Conservation (phyloP, 92 coral and sea anemone genomes). For the Anthopleura xanthogrammica region DNA sequence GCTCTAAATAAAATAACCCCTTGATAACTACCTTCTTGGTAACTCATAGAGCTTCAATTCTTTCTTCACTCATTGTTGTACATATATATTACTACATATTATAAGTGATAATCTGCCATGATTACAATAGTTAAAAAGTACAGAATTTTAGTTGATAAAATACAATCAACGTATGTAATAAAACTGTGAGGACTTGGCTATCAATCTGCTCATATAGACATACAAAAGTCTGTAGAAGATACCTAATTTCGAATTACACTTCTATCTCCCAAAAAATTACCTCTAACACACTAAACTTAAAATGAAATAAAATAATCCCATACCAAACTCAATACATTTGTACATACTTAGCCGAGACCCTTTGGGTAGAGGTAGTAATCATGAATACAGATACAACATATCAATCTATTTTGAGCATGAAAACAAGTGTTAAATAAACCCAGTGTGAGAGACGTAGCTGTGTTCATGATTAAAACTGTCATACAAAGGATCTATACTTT, state of each 20-base stretch:
- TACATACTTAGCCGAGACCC: background rate
- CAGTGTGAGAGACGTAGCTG: too few relatives aligned
- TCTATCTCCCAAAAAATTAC: background rate
- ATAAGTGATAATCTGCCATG: background rate
- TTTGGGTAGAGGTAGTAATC: too few relatives aligned
- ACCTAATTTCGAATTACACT: background rate
- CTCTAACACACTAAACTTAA: background rate
- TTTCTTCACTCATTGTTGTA: conserved; percentile 1
- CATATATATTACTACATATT: conserved; percentile 6
- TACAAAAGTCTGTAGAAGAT: background rate
- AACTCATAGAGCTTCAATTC: background rate
- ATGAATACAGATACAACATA: too few relatives aligned
- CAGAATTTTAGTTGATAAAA: background rate
- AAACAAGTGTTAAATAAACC: too few relatives aligned
- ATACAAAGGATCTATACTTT: too few relatives aligned
- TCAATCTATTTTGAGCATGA: too few relatives aligned
- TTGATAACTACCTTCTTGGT: background rate
- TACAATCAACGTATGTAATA: conserved; percentile 11
- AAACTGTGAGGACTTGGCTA: background rate
- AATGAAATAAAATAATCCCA: background rate
- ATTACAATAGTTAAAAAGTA: background rate
- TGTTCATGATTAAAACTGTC: too few relatives aligned
- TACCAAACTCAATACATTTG: background rate
- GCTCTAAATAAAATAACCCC: background rate
- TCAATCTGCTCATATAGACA: background rate